phyloP scores from a whole-genome alignment of 2,797 vertebrate species.

The Pantherophis alleghaniensis region DNA sequence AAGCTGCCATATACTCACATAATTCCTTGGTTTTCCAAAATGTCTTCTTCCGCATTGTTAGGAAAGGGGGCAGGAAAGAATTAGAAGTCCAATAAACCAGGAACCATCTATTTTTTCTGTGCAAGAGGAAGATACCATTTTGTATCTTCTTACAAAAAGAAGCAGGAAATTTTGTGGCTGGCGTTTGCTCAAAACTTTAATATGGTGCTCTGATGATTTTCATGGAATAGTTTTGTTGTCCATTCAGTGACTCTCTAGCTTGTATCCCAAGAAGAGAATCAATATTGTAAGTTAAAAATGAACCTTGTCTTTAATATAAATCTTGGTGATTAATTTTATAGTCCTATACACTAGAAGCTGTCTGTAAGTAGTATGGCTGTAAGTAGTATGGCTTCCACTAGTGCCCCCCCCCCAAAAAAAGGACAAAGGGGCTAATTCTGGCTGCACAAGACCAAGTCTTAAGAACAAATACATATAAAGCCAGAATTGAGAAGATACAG shows the following conservation, averaged over 20 bases:
- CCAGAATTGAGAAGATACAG: background rate
- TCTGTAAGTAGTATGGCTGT: too few species aligned
- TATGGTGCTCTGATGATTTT: background rate
- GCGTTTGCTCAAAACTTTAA: background rate
- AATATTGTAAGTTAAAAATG: background rate
- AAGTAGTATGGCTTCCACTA: background rate
- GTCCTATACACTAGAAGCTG: background rate
- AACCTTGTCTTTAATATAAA: background rate
- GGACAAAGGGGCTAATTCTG: background rate
- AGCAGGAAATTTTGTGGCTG: background rate
- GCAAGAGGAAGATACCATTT: background rate
- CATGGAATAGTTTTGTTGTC: background rate
- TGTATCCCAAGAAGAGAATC: background rate
- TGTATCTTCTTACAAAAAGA: background rate
- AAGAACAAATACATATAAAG: background rate
- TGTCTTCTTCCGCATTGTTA: background rate
- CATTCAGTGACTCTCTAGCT: background rate
- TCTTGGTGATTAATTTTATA: background rate
- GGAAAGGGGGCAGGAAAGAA: background rate
- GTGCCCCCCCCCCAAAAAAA: background rate
- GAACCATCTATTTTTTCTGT: background rate
- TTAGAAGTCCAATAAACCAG: background rate
- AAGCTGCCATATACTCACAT: background rate
- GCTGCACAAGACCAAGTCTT: background rate
- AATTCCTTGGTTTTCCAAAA: background rate